Base-by-base conservation (phyloP, 2,888 invertebrate species). In the Chirona hameri region DNA sequence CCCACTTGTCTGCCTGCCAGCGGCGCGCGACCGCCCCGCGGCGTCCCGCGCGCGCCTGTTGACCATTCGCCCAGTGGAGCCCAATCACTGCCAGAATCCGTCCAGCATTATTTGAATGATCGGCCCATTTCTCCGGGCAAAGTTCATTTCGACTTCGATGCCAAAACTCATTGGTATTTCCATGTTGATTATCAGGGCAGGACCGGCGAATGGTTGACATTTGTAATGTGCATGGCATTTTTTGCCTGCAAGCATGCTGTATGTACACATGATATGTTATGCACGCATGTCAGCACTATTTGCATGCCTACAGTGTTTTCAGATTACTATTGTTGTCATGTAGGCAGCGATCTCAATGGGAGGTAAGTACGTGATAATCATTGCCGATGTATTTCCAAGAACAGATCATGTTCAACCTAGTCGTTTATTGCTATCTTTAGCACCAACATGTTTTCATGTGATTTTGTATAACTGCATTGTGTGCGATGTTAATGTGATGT, bases 1-100 rank as follows among this genome's bases (percentile, higher is more conserved):
- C 84, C 57, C 86, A 86, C 83, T 85, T 85, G 29, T 85, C 86
- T 27, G 85, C 86, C 24, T 86, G 86, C 81, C 39, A 7, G 27
- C 46, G 72, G n/a, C 69, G 69, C n/a, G 27, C 29, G 69, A 29
- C 29, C 31, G 72, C 72, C 72, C 31, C 72, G 72, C 18, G 72
- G 72, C 31, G 31, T 3, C 24, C 27, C 65, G 65, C 27, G 12
- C 27, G 65, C 31, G 72, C 29, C 18, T 15, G 72, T 29, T 31
- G 27, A 27, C 31, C 18, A 27, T 31, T 72, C 72, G 31, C 31
- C 18, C 72, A 27, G 27, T 29, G 27, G 9, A 1, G 9, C 27
- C 65, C 65, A 52, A 12, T 39, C 52, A 15, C 15, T 52, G 52
- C 5, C 18, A 52, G n/a, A n/a, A n/a, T n/a, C n/a, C n/a, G n/a